Evolutionary conservation across 2,888 invertebrate species (phyloP), one percentile per base, ranked within the genome.

Genomic region (Pheosia gnoma): DNA sequence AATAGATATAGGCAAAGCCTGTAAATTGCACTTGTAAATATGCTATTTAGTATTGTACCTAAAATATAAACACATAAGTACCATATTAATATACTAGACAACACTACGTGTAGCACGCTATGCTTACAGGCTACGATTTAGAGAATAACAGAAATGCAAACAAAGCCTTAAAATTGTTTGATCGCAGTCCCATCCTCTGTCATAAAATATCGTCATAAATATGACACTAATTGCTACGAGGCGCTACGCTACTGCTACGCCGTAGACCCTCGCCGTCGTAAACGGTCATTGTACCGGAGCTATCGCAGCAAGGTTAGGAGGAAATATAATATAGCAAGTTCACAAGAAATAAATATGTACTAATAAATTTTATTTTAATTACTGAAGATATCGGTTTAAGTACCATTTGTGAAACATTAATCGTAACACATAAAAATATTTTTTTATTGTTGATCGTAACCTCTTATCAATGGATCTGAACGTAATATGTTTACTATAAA

Each of bases 211-310:
- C 77, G 75, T 77, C 68, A 66, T 41, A 13, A 43, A 78, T 80
- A 80, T 84, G 84, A 82, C 79, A 81, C 80, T 85, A 87, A 85
- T 85, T 86, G 83, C 86, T 86, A 85, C 85, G 78, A 72, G 69
- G 70, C 71, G 76, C 82, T 85, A 86, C 84, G 75, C 76, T 60
- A 55, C 65, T 66, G 79, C 83, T 84, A 85, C 85, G 82, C 62
- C 77, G 75, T 80, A 78, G 70, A 65, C 62, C 69, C 74, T 78
- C 79, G 74, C 76, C 70, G 74, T 65, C 75, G 76, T 80, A 82
- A 77, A 68, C 80, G 72, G 69, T 70, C 70, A 66, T 71, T 69
- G 74, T 72, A 69, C 61, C 43, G 37, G 53, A 47, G 43, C 37
- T 25, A 25, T 25, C 41, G 41, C 5, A 47, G 7, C 37, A 55